Evolutionary conservation across 2,888 invertebrate genomes (phyloP).

Genomic region (Drosophila prostipennis): DNA sequence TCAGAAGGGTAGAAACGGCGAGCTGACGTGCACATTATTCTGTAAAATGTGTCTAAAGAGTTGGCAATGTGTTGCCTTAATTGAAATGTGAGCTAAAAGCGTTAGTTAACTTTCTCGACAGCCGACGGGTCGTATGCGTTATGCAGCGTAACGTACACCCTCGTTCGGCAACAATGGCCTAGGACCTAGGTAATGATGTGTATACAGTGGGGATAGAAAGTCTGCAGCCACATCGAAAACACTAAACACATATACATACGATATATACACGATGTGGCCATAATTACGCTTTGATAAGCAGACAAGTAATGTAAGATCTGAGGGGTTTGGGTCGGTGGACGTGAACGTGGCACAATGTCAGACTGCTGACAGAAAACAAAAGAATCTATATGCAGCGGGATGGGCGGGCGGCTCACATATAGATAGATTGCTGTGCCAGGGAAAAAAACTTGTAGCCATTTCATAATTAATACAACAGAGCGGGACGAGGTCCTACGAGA

Average conservation of each 20-base stretch:
- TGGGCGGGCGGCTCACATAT: slow-evolving; percentile 26
- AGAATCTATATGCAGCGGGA: slow-evolving; percentile 63
- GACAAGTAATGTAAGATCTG: slow-evolving; percentile 62
- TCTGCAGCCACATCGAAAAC: slow-evolving; percentile 29
- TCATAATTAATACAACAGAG: slow-evolving; percentile 71
- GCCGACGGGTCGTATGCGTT: slow-evolving; percentile 51
- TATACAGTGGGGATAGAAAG: slow-evolving; percentile 43
- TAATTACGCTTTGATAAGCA: slow-evolving; percentile 79
- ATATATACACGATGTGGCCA: slow-evolving; percentile 49
- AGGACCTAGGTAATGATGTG: slow-evolving; percentile 62
- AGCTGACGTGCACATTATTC: slow-evolving; percentile 49
- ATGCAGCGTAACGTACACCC: slow-evolving; percentile 35
- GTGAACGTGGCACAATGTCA: slow-evolving; percentile 53
- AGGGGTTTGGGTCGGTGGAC: background rate
- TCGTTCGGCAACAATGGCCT: slow-evolving; percentile 57
- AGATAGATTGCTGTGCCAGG: slow-evolving; percentile 56
- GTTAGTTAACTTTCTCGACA: slow-evolving; percentile 45
- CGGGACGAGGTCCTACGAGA: slow-evolving; percentile 23
- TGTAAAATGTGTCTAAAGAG: slow-evolving; percentile 59
- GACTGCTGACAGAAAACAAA: slow-evolving; percentile 66
- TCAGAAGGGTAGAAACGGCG: background rate
- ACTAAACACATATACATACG: too few relatives aligned
- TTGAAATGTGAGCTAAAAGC: slow-evolving; percentile 58
- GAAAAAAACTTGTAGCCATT: slow-evolving; percentile 62
- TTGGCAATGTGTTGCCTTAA: slow-evolving; percentile 48